phyloP scores from a whole-genome alignment of 2,113 vertebrate genomes.

The Colistium nudipinnis region DNA sequence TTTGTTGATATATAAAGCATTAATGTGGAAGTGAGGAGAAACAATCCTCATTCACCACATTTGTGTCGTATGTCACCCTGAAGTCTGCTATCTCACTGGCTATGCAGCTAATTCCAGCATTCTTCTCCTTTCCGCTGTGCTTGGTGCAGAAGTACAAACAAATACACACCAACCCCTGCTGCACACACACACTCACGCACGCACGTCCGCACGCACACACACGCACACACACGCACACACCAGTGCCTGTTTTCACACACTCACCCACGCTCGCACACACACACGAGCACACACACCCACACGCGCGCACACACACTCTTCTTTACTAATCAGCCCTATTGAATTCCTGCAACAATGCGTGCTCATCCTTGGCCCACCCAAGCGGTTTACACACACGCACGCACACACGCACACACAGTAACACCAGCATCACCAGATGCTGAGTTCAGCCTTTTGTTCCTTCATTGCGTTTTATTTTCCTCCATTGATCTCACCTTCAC shows the following conservation, averaged over 20 bases:
- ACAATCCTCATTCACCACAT: constrained; percentile 50
- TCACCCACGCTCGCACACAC: constrained; percentile 23
- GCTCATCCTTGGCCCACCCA: constrained; percentile 84
- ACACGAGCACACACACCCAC: constrained; percentile 57
- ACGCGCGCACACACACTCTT: constrained; percentile 56
- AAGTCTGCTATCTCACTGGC: constrained; percentile 63
- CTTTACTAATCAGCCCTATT: constrained; percentile 82
- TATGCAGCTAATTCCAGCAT: constrained; percentile 68
- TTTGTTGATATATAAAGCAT: constrained; percentile 23
- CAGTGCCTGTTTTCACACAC: constrained; percentile 58
- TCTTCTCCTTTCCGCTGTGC: constrained; percentile 66
- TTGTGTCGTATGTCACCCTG: constrained; percentile 64
- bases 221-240: constrained; percentile 59
- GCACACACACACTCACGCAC: constrained; percentile 63
- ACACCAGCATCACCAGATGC: constrained; percentile 66
- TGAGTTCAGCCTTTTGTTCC: constrained; percentile 70
- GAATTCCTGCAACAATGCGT: constrained; percentile 80
- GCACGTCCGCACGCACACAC: constrained; percentile 37
- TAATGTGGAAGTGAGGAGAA: constrained; percentile 33
- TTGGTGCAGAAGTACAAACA: constrained; percentile 70
- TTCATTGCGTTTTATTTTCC: constrained; percentile 62
- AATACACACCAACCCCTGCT: constrained; percentile 67
- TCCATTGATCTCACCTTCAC: constrained; percentile 68
- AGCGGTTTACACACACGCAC: constrained; percentile 57
- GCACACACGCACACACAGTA: constrained; percentile 40